Evolutionary conservation across 2,113 vertebrate species (phyloP).

Genomic region (Casuarius casuarius): DNA sequence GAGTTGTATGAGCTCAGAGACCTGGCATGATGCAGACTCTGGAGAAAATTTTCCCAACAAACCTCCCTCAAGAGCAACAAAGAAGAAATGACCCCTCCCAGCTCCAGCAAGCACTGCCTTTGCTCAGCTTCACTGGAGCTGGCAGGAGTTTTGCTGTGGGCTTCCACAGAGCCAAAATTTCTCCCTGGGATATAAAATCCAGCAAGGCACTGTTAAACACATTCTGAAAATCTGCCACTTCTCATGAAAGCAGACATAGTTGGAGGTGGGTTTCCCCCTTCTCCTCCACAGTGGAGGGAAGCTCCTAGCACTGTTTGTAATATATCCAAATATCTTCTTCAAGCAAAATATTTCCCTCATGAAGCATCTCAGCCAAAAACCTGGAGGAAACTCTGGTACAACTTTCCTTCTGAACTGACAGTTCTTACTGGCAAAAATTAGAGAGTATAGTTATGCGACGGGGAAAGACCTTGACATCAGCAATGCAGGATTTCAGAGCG

Average conservation of each 20-base stretch:
- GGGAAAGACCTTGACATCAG: background rate
- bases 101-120: background rate
- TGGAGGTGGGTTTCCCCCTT: background rate
- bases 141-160: background rate
- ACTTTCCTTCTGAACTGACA: background rate
- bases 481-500: background rate
- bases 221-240: slow-evolving; percentile 40
- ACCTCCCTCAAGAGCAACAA: accelerated
- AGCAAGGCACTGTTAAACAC: background rate
- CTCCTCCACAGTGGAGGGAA: background rate
- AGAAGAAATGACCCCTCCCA: background rate
- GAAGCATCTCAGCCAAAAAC: slow-evolving; percentile 40
- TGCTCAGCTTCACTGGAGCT: background rate
- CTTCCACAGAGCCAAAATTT: slow-evolving; percentile 16
- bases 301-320: slow-evolving; percentile 1
- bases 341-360: slow-evolving; percentile 49
- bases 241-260: background rate
- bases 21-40: background rate
- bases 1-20: background rate
- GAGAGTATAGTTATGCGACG: background rate
- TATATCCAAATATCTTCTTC: slow-evolving; percentile 43
- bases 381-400: background rate
- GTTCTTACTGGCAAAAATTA: slow-evolving; percentile 5
- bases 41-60: background rate
- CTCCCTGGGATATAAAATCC: background rate